These are phyloP conservation scores for Apaloderma vittatum DNA, from an alignment of 2,113 vertebrate genomes.

Conservation along the genomic window DNA sequence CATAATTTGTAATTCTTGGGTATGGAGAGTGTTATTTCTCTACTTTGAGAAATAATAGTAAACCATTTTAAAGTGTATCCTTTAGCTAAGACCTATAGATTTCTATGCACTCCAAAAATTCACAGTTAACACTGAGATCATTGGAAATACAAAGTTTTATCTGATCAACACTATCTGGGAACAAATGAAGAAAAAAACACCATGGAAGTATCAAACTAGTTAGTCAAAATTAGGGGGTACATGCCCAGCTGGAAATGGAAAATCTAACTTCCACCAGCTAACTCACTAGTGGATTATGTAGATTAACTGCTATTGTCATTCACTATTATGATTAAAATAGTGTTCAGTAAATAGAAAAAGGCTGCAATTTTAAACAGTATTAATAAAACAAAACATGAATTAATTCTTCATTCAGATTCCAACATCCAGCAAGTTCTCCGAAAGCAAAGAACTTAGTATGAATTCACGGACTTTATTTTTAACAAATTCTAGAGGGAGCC, in stretches of 20 bases:
- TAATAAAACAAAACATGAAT: background rate
- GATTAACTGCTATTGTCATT: background rate
- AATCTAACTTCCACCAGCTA: background rate
- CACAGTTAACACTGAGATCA: background rate
- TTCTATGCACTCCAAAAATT: background rate
- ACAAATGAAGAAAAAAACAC: background rate
- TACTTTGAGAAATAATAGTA: slow-evolving; percentile 22
- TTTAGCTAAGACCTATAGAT: background rate
- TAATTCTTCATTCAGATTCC: background rate
- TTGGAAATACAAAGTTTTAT: background rate
- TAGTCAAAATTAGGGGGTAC: background rate
- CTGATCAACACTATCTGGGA: background rate
- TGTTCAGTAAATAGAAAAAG: background rate
- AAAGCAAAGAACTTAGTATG: background rate
- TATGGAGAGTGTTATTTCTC: background rate
- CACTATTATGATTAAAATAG: background rate
- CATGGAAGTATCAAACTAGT: background rate
- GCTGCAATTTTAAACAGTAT: background rate
- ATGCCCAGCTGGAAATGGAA: background rate
- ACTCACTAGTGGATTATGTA: background rate
- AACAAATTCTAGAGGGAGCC: background rate
- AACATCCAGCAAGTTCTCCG: background rate
- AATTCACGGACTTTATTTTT: background rate
- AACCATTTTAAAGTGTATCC: background rate
- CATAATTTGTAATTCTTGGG: slow-evolving; percentile 43